phyloP scores from a whole-genome alignment of 2,888 invertebrate genomes.

The Eumerus sabulonum region DNA sequence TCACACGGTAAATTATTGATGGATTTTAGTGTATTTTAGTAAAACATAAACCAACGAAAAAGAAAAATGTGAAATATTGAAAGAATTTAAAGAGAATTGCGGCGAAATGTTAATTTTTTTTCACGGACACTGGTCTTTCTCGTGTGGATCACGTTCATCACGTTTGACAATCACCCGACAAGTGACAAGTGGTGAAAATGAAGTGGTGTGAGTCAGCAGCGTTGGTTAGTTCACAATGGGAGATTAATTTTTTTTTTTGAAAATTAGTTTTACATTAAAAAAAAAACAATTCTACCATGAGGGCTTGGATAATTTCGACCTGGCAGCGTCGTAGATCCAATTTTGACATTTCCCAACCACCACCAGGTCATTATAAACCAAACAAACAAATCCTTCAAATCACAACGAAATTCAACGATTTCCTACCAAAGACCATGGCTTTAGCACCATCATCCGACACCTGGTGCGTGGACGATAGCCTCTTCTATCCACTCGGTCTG shows the following conservation, averaged over 20 bases:
- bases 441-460: conserved; percentile 41
- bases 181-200: conserved; percentile 43
- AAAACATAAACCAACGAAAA: no score
- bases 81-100: conserved; percentile 30
- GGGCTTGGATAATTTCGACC: no score
- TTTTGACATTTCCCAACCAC: no score
- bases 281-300: no score
- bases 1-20: no score
- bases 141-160: conserved; percentile 34
- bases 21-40: no score
- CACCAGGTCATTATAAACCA: conserved; percentile 1
- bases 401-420: not conserved
- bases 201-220: conserved; percentile 28
- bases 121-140: conserved; percentile 33
- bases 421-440: no score
- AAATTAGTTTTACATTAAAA: no score
- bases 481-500: conserved; percentile 75
- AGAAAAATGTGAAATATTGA: conserved; percentile 27
- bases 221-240: not conserved
- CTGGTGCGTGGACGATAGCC: conserved; percentile 75
- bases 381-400: not conserved
- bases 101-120: conserved; percentile 39
- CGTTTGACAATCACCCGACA: conserved; percentile 55
- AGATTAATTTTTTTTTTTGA: no score
- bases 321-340: no score